Evolutionary conservation across 1,140 invertebrate species (phyloP).

Genomic region (Drosophila seguyi): DNA sequence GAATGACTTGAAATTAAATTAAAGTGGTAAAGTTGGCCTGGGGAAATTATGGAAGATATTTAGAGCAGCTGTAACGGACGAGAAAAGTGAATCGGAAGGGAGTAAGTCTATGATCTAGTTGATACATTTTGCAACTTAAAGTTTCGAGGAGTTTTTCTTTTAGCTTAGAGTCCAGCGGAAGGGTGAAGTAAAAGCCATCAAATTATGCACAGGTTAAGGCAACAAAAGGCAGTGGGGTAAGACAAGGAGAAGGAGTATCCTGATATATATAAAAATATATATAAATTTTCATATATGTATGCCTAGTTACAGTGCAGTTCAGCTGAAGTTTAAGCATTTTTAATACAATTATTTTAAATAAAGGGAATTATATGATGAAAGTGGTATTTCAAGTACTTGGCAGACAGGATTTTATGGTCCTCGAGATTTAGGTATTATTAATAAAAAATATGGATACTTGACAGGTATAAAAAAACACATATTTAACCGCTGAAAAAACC

Average conservation of each 20-base stretch:
- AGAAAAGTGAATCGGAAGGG: neutral
- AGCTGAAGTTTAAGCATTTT: neutral
- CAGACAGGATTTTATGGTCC: neutral
- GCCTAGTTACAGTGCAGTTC: neutral
- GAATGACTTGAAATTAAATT: constrained; percentile 74
- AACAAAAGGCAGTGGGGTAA: constrained; percentile 39
- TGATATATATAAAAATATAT: constrained; percentile 1
- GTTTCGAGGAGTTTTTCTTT: neutral
- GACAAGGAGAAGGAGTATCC: constrained; percentile 2
- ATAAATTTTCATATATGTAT: neutral
- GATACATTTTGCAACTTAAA: neutral
- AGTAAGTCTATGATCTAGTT: neutral
- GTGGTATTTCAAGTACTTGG: neutral
- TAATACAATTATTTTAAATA: neutral
- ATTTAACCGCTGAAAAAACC: neutral
- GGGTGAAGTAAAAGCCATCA: constrained; percentile 37
- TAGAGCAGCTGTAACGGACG: constrained; percentile 8
- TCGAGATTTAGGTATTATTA: too few species aligned
- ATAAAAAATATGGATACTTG: neutral
- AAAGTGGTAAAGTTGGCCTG: constrained; percentile 59
- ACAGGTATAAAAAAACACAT: neutral
- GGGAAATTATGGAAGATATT: constrained; percentile 55
- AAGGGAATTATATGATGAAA: neutral
- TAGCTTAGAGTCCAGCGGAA: too few species aligned
- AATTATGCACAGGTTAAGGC: constrained; percentile 69